These are phyloP conservation scores for Siphamia tubifer DNA, from an alignment of 2,113 vertebrate genomes.

Conservation along the genomic window DNA sequence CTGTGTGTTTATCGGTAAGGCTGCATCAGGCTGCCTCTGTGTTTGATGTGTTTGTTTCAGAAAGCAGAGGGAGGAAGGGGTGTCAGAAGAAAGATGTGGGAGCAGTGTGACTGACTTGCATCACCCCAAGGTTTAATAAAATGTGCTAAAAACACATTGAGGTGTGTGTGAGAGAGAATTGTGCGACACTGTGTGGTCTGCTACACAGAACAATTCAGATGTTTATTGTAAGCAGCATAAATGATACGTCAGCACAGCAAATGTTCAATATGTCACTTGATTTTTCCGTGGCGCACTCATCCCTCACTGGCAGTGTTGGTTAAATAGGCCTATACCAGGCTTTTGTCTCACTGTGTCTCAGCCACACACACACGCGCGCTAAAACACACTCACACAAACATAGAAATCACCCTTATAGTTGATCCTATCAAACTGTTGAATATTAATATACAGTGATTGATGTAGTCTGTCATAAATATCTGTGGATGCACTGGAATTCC, in stretches of 20 bases:
- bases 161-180: constrained; percentile 34
- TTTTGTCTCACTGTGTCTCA: constrained; percentile 30
- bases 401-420: constrained; percentile 41
- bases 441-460: constrained; percentile 63
- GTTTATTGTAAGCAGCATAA: constrained; percentile 51
- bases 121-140: constrained; percentile 65
- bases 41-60: constrained; percentile 38
- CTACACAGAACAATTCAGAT: constrained; percentile 50
- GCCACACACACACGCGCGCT: constrained; percentile 15
- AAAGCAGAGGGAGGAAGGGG: constrained; percentile 21
- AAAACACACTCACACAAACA: constrained; percentile 16
- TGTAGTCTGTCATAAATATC: constrained; percentile 57
- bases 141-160: constrained; percentile 71
- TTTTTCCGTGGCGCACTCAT: constrained; percentile 25
- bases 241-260: constrained; percentile 26
- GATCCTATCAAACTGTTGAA: constrained; percentile 53
- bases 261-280: constrained; percentile 64
- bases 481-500: constrained; percentile 50
- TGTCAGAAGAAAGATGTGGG: constrained; percentile 28
- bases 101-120: constrained; percentile 56
- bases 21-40: constrained; percentile 48
- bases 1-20: not conserved
- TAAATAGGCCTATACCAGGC: constrained; percentile 26
- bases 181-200: constrained; percentile 22
- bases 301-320: constrained; percentile 44